A percentile compares a stretch with the other conserved stretches of the same genome.
Conservation (phyloP, 2,888 invertebrate species). For the Leptinotarsa tumamoca region DNA sequence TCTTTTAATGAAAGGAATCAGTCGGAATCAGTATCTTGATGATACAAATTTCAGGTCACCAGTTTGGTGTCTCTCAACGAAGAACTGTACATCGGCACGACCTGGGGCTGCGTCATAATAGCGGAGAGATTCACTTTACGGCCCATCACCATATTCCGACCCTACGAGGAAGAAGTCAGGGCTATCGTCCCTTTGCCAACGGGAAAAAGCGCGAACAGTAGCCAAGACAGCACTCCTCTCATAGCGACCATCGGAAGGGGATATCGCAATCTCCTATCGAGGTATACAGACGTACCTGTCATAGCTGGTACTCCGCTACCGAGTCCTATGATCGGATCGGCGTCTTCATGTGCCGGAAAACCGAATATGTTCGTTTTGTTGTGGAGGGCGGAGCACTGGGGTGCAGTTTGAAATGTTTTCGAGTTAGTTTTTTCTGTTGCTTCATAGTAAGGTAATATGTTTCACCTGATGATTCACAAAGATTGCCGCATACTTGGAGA, state of each 20-base stretch:
- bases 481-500: too few species aligned
- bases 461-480: background rate
- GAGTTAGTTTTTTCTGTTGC: background rate
- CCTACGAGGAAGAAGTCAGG: conserved; percentile 85
- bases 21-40: background rate
- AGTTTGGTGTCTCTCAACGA: conserved; percentile 76
- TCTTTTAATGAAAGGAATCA: too few species aligned
- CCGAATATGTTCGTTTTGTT: conserved; percentile 75
- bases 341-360: conserved; percentile 45
- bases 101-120: conserved; percentile 94
- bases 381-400: conserved; percentile 82
- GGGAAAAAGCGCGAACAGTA: conserved; percentile 38
- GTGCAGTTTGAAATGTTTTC: conserved; percentile 58
- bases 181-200: conserved; percentile 72
- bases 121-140: conserved; percentile 84
- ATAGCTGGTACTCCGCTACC: conserved; percentile 63
- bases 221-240: conserved; percentile 60
- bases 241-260: conserved; percentile 78
- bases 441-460: background rate
- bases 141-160: conserved; percentile 92
- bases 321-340: conserved; percentile 58
- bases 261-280: conserved; percentile 81
- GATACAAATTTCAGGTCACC: conserved; percentile 69
- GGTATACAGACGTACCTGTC: conserved; percentile 71
- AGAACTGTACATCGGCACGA: conserved; percentile 90